A percentile compares a stretch with the other conserved stretches of the same genome.
phyloP scores from a whole-genome alignment of 1,140 invertebrate species.

The Ooceraea biroi region DNA sequence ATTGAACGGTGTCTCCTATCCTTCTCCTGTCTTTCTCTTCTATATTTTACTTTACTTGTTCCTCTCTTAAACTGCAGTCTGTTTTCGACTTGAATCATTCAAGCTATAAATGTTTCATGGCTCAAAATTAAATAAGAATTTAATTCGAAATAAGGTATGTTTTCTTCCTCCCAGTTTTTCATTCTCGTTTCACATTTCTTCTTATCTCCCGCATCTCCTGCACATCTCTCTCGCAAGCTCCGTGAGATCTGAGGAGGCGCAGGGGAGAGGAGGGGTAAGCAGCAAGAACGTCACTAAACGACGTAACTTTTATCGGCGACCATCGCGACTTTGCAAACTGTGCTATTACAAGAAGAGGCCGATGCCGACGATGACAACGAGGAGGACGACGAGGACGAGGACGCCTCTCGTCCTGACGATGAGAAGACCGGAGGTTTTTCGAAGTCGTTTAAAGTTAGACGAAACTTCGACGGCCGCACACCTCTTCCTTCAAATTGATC shows the following conservation, averaged over 20 bases:
- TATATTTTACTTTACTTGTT: neutral
- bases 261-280: slow-evolving; percentile 13
- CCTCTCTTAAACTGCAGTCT: neutral
- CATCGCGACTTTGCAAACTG: slow-evolving; percentile 72
- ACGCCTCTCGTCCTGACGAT: slow-evolving; percentile 45
- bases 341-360: slow-evolving; percentile 54
- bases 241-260: neutral
- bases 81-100: neutral
- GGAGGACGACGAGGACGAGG: slow-evolving; percentile 15
- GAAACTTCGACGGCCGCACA: slow-evolving; percentile 64
- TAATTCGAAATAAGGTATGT: neutral
- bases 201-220: neutral
- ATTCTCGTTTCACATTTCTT: slow-evolving; percentile 10
- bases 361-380: slow-evolving; percentile 29
- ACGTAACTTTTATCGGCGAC: slow-evolving; percentile 75
- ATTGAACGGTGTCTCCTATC: neutral
- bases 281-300: slow-evolving; percentile 69
- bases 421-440: slow-evolving; percentile 56
- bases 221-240: slow-evolving; percentile 17
- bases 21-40: neutral
- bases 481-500: slow-evolving; percentile 67
- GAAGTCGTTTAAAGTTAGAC: slow-evolving; percentile 75
- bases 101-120: neutral
- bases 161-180: neutral
- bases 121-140: neutral